Evolutionary conservation across 2,888 invertebrate species (phyloP).

Genomic region (Allolobophora icterica): DNA sequence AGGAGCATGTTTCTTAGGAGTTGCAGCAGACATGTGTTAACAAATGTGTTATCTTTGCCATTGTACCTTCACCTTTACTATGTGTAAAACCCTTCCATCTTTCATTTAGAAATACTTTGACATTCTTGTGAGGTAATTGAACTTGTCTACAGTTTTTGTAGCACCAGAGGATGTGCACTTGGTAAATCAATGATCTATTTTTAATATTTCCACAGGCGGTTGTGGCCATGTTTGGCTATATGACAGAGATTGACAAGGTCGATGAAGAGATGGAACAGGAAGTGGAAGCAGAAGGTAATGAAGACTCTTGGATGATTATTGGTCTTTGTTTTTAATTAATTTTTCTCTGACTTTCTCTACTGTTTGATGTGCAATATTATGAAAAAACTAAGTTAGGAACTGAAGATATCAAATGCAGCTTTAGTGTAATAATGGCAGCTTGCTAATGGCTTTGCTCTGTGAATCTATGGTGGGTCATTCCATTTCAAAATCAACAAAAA

Average conservation of each 20-base stretch:
- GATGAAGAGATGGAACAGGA: slow-evolving; percentile 76
- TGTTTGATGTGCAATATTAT: neutral
- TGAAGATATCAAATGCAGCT: neutral
- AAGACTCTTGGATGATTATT: neutral
- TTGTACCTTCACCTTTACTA: too few species aligned
- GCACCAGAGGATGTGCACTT: neutral
- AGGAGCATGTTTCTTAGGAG: too few species aligned
- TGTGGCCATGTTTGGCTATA: slow-evolving; percentile 95
- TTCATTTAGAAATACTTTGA: neutral
- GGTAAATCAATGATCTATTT: neutral
- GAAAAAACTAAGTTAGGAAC: neutral
- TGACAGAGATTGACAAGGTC: slow-evolving; percentile 76
- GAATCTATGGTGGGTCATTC: neutral
- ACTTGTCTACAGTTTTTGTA: neutral
- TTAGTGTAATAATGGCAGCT: neutral
- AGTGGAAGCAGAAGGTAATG: slow-evolving; percentile 81
- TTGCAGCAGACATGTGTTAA: too few species aligned
- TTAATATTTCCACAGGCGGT: slow-evolving; percentile 69
- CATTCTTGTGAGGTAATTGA: neutral
- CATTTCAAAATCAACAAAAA: too few species aligned
- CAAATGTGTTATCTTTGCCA: too few species aligned
- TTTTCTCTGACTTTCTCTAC: neutral
- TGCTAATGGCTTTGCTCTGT: neutral
- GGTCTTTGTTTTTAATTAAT: neutral
- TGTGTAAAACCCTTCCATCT: neutral